Base-by-base conservation (phyloP, 2,888 invertebrate species). In the Dolichopus griseipennis region DNA sequence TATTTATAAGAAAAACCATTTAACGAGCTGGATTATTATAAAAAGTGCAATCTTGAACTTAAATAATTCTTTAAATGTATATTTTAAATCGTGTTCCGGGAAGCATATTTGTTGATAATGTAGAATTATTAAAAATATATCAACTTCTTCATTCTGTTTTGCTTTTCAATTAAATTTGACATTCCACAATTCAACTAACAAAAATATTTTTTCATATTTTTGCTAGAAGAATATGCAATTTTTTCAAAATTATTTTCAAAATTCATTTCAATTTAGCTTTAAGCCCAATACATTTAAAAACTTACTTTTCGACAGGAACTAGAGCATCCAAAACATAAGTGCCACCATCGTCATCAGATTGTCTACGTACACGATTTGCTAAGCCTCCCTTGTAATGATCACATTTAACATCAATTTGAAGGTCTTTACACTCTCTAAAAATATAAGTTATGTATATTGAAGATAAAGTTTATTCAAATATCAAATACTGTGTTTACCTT, bases 331-430 rank as follows among this genome's bases (percentile, higher is more conserved):
- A 83, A 21, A 91, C 90, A 77, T 95, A 95, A 67, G 90, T 90
- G 73, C 91, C 90, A 73, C 91, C 90, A 74, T 89, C 86, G 74
- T 89, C 87, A 74, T 72, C 82, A 65, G 83, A 83, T 81, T 91
- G 89, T 76, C 91, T 85, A 41, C 87, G 85, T 73, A 86, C 86
- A 67, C 90, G 84, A 67, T 85, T 86, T 12, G 85, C 84, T 71
- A 79, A 79, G 9, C 77, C 79, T 10, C 76, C 79, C 1, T 82
- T 79, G 72, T 91, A 88, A 76, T 93, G 93, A 77, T 93, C 93
- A 76, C 95, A 96, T 79, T 93, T 93, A 4, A 96, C 93, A 77
- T 93, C 91, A 73, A 96, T 94, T 75, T 92, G 89, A 67, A 96
- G 83, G 76, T 95, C 93, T 76, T 92, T 93, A 78, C 96, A 96